phyloP scores from a whole-genome alignment of 2,888 invertebrate species.

The Amiota minor region DNA sequence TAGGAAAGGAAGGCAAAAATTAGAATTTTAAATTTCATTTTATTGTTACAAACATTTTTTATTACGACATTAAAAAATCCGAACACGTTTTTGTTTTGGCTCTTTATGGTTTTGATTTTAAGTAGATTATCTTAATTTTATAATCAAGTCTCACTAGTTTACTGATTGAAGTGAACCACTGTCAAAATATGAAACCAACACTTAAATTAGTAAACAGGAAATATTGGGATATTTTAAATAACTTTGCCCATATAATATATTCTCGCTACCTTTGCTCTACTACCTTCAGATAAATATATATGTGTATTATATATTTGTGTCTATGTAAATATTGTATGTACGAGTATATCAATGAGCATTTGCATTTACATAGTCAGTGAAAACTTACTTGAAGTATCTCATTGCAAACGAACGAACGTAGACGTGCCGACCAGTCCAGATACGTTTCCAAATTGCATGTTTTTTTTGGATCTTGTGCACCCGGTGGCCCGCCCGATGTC shows the following conservation, averaged over 20 bases:
- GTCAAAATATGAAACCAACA: no score
- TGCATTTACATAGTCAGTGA: constrained; percentile 6
- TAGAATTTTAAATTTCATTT: neutral
- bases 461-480: constrained; percentile 72
- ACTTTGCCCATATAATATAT: no score
- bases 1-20: neutral
- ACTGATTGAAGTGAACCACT: no score
- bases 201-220: no score
- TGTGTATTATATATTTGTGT: neutral
- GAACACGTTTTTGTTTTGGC: neutral
- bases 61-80: neutral
- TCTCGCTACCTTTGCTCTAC: no score
- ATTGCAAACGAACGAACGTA: constrained; percentile 73
- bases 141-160: no score
- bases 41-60: neutral
- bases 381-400: constrained; percentile 72
- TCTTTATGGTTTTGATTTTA: neutral
- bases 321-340: neutral
- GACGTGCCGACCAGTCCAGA: constrained; percentile 73
- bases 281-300: neutral
- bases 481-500: constrained; percentile 66
- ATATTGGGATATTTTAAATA: no score
- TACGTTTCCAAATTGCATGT: constrained; percentile 74
- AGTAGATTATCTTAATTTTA: no score
- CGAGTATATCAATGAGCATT: neutral